Evolutionary conservation across 2,797 vertebrate species (phyloP), one percentile per base, ranked within the genome.

Genomic region (Muscicapa striata): DNA sequence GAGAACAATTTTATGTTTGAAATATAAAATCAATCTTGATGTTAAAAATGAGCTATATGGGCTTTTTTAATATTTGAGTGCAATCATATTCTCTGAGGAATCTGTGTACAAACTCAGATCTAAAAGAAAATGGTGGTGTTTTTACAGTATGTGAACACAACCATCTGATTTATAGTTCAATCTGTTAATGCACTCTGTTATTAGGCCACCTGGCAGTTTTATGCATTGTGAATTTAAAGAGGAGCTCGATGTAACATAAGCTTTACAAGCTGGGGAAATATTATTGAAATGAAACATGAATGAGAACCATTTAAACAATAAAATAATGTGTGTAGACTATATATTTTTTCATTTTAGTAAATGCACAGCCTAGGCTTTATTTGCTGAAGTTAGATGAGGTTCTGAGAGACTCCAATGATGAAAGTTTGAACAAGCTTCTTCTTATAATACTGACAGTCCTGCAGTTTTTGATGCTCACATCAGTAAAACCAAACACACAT

Each of bases 161-260:
- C 94, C 96, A 93, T 96, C 97, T 98, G 98, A 98, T 98, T 98
- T 98, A 98, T 98, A 97, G 98, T 98, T 98, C 98, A 98, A 98
- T 98, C 98, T 98, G 98, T 98, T 98, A 98, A 98, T 98, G 97
- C 97, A 97, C 98, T 98, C 97, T 97, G 97, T 98, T 98, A 98
- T 98, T 98, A 98, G 97, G 94, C 98, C 98, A 98, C 98, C 98
- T 98, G 98, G 98, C 98, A 98, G 98, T 98, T 98, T 98, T 98
- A 98, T 98, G 98, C 98, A 98, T 98, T 98, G 97, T 98, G 98
- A 98, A 98, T 98, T 98, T 98, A 98, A 98, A 98, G 98, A 98
- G 97, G 97, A 98, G 97, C 98, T 98, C 97, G 96, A 97, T 94
- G 97, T 98, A 98, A 98, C 98, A 98, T 98, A 98, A 98, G 98